Evolutionary conservation across 1,140 invertebrate species (phyloP).

Genomic region (Aethina tumida): DNA sequence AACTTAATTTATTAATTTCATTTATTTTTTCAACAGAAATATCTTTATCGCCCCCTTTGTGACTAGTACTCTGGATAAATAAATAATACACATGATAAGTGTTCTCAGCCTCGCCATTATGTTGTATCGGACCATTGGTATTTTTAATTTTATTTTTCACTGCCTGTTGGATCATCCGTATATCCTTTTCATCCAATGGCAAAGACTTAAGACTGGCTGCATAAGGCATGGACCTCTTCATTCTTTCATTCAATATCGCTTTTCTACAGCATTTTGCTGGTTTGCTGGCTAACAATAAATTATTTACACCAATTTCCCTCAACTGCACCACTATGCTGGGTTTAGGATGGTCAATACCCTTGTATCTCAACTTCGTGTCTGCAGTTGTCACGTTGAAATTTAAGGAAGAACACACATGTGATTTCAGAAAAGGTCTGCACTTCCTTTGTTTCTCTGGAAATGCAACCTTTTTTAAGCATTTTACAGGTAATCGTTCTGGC

Average conservation of each 20-base stretch:
- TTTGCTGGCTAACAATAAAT: slow-evolving; percentile 20
- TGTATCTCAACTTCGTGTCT: slow-evolving; percentile 12
- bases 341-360: slow-evolving; percentile 18
- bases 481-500: not conserved
- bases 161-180: slow-evolving; percentile 19
- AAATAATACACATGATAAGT: no score
- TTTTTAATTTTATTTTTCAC: no score
- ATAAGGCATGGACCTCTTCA: slow-evolving; percentile 22
- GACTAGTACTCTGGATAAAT: no score
- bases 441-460: not conserved
- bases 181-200: slow-evolving; percentile 22
- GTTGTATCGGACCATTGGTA: no score
- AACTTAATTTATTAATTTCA: no score
- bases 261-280: slow-evolving; percentile 29
- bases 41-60: no score
- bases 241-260: slow-evolving; percentile 22
- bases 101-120: no score
- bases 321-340: slow-evolving; percentile 16
- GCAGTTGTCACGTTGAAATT: slow-evolving; percentile 20
- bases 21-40: no score
- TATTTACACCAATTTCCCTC: slow-evolving; percentile 20
- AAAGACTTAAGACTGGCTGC: slow-evolving; percentile 23
- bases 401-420: slow-evolving; percentile 21
- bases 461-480: slow-evolving; percentile 1
- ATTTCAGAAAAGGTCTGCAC: slow-evolving; percentile 6